These are phyloP conservation scores for Drosophila subobscura DNA, from an alignment of 1,140 invertebrate species.

Conservation along the genomic window DNA sequence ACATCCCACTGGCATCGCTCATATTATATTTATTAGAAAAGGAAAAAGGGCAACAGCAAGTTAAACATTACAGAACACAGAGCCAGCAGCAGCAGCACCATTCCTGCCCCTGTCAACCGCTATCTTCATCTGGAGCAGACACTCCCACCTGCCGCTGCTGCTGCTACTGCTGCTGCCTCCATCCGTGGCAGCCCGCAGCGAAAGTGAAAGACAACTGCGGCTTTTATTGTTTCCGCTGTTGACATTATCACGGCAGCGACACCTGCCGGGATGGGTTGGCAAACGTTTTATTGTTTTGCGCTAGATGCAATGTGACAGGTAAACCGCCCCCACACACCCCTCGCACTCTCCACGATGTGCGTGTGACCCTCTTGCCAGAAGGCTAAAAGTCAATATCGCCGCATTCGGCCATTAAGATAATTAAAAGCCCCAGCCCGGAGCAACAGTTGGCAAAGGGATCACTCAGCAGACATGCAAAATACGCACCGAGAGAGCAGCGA, in stretches of 20 bases:
- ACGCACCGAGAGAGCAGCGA: neutral
- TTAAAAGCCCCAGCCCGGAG: constrained; percentile 49
- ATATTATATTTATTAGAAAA: constrained; percentile 20
- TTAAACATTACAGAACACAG: constrained; percentile 9
- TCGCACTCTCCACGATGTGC: neutral
- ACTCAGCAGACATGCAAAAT: constrained; percentile 49
- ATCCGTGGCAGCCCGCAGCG: constrained; percentile 47
- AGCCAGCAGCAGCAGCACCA: neutral
- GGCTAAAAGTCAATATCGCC: constrained; percentile 67
- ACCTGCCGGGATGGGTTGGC: constrained; percentile 62
- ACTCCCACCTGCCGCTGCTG: constrained; percentile 8
- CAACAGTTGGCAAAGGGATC: constrained; percentile 40
- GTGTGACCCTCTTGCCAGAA: constrained; percentile 24
- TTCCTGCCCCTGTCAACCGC: constrained; percentile 30
- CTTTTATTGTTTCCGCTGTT: constrained; percentile 81
- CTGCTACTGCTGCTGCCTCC: neutral
- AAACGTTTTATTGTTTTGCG: constrained; percentile 68
- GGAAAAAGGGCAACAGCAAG: constrained; percentile 26
- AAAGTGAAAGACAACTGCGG: constrained; percentile 71
- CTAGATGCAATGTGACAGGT: constrained; percentile 67
- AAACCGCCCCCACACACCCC: neutral
- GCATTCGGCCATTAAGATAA: constrained; percentile 66
- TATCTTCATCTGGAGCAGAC: constrained; percentile 49
- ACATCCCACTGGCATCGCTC: neutral
- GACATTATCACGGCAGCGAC: constrained; percentile 76